phyloP scores from a whole-genome alignment of 2,113 vertebrate species.

The Pipra filicauda region DNA sequence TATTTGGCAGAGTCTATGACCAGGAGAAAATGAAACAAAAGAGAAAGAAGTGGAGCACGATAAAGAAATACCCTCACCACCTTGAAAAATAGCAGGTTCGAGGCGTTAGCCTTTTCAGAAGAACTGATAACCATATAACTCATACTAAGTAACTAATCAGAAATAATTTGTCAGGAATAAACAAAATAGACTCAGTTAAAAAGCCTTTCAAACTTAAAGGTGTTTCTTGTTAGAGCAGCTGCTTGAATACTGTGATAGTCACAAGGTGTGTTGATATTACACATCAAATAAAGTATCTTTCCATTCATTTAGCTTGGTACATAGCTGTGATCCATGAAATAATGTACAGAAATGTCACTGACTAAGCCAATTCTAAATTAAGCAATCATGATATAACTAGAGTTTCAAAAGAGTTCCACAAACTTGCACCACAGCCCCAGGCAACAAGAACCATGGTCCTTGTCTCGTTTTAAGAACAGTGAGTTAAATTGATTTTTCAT shows the following conservation, averaged over 20 bases:
- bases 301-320: background rate
- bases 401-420: background rate
- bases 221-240: conserved; percentile 17
- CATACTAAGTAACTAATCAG: conserved; percentile 31
- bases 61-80: background rate
- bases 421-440: background rate
- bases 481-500: background rate
- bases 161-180: conserved; percentile 1
- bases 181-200: background rate
- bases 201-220: background rate
- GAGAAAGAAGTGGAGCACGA: conserved; percentile 46
- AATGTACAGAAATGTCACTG: background rate
- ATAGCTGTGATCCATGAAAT: background rate
- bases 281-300: background rate
- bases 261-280: background rate
- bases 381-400: background rate
- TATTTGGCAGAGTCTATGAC: conserved; percentile 64
- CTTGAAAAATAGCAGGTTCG: conserved; percentile 16
- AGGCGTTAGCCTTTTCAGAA: conserved; percentile 28
- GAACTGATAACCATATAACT: conserved; percentile 35
- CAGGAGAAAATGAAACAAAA: conserved; percentile 65
- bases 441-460: background rate
- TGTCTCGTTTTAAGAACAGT: background rate
- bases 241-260: background rate
- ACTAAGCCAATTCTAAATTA: background rate